phyloP scores from a whole-genome alignment of 2,888 invertebrate species.

The Fissipunctia ypsillon region DNA sequence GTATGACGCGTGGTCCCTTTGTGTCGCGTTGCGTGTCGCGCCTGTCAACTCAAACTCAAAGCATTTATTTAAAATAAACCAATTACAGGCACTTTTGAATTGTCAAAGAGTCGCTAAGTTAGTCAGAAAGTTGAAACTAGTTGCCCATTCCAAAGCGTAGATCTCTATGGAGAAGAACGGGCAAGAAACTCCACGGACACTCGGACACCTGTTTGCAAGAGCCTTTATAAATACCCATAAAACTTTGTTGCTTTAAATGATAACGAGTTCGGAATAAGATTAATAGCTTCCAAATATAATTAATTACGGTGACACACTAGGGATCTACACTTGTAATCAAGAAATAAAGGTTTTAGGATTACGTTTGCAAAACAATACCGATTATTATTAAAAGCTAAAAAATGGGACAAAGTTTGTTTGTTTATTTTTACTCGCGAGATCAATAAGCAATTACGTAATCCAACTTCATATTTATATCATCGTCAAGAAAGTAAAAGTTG shows the following conservation, averaged over 20 bases:
- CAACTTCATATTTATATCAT: conserved; percentile 33
- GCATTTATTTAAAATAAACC: too few relatives aligned
- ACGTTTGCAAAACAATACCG: conserved; percentile 1
- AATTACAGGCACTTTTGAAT: too few relatives aligned
- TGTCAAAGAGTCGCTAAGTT: too few relatives aligned
- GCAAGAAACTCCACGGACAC: too few relatives aligned
- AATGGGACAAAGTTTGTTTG: conserved; percentile 24
- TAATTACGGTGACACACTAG: background rate
- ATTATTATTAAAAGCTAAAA: background rate
- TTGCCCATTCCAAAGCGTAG: too few relatives aligned
- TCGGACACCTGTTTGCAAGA: too few relatives aligned
- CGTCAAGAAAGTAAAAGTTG: conserved; percentile 40
- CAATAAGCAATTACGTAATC: conserved; percentile 39
- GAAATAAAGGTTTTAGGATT: background rate
- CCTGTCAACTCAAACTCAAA: too few relatives aligned
- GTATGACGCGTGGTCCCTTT: too few relatives aligned
- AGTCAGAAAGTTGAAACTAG: too few relatives aligned
- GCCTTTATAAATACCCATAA: background rate
- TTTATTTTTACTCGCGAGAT: conserved; percentile 37
- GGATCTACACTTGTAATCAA: background rate
- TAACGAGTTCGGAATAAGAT: background rate
- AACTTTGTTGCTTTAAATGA: background rate
- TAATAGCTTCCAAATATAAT: too few relatives aligned
- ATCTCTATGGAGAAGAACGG: too few relatives aligned
- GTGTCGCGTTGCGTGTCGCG: too few relatives aligned